phyloP scores from a whole-genome alignment of 2,888 invertebrate species.

The Rambutsinella grinnellia region DNA sequence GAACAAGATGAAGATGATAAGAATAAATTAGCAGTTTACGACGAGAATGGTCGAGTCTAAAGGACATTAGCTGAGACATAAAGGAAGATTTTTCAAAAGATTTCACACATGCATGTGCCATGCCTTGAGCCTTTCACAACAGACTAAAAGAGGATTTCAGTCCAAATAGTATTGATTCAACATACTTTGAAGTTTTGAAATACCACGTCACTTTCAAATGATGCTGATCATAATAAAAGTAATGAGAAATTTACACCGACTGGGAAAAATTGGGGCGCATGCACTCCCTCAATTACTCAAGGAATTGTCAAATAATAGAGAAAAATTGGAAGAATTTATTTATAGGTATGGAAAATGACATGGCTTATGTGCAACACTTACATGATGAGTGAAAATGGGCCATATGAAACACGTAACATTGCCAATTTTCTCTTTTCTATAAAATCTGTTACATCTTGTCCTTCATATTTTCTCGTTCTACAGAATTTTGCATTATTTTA shows the following conservation, averaged over 20 bases:
- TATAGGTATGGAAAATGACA: neutral
- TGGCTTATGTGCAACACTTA: too few species aligned
- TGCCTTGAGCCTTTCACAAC: too few species aligned
- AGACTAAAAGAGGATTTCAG: too few species aligned
- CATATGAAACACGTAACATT: neutral
- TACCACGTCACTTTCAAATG: too few species aligned
- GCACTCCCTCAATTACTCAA: neutral
- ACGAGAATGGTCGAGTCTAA: neutral
- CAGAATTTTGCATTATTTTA: neutral
- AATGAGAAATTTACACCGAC: too few species aligned
- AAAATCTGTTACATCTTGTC: too few species aligned
- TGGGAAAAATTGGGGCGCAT: neutral
- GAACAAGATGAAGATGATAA: neutral
- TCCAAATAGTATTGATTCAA: too few species aligned
- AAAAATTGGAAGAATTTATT: neutral
- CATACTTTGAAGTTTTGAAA: too few species aligned
- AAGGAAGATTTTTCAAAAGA: too few species aligned
- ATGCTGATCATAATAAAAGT: too few species aligned
- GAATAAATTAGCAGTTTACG: neutral
- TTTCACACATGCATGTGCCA: too few species aligned
- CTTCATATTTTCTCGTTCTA: neutral
- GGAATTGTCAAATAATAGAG: neutral
- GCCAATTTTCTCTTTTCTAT: neutral
- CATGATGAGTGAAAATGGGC: neutral
- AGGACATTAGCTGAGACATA: too few species aligned